Conservation (phyloP, 2,113 vertebrate genomes). For the Ceyx cyanopectus region DNA sequence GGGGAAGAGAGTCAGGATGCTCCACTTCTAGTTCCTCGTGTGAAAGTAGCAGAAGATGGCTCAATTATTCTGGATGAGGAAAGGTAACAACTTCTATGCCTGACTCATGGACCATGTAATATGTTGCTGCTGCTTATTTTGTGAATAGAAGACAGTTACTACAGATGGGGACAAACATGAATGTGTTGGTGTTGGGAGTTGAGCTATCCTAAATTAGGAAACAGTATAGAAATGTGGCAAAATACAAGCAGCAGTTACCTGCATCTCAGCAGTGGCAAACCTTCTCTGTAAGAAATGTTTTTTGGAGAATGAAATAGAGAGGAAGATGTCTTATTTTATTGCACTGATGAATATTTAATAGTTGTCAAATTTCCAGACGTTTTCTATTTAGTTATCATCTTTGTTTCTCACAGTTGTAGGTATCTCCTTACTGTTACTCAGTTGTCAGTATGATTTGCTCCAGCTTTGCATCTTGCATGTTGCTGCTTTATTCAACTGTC, state of each 20-base stretch:
- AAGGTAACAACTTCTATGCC: constrained; percentile 78
- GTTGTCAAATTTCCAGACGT: background rate
- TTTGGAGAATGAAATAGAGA: background rate
- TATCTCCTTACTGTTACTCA: background rate
- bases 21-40: constrained; percentile 87
- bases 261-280: background rate
- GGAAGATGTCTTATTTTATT: background rate
- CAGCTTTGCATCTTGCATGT: background rate
- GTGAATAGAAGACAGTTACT: background rate
- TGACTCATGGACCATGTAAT: background rate
- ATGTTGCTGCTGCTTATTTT: background rate
- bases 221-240: background rate
- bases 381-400: background rate
- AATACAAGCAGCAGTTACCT: background rate
- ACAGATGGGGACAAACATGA: rapidly evolving
- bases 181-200: background rate
- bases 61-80: constrained; percentile 97
- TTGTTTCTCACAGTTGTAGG: background rate
- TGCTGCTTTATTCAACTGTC: background rate
- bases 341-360: background rate
- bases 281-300: background rate
- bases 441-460: background rate
- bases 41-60: constrained; percentile 97
- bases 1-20: constrained; percentile 78
- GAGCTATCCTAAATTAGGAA: background rate